Evolutionary conservation across 1,140 invertebrate genomes (phyloP).

Genomic region (Antheraea pernyi): DNA sequence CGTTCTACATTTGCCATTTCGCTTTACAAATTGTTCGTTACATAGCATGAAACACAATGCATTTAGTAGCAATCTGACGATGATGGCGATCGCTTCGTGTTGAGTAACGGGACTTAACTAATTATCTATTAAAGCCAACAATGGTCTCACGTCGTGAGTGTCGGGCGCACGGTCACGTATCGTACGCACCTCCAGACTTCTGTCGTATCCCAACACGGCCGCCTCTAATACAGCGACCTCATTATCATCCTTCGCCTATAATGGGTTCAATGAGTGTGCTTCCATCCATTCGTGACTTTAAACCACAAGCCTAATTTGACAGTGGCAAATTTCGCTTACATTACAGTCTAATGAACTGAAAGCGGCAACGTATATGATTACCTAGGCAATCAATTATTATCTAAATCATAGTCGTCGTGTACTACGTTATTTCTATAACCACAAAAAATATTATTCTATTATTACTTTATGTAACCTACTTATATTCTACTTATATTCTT

Average conservation of each 20-base stretch:
- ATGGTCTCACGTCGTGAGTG: constrained; percentile 63
- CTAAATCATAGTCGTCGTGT: too few relatives aligned
- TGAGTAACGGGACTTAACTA: constrained; percentile 68
- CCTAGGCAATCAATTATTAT: too few relatives aligned
- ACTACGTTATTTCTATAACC: too few relatives aligned
- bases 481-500: too few relatives aligned
- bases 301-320: neutral
- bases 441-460: too few relatives aligned
- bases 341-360: neutral
- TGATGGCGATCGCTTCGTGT: constrained; percentile 49
- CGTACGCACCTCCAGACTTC: neutral
- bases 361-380: neutral
- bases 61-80: constrained; percentile 40
- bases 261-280: neutral
- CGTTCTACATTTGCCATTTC: constrained; percentile 24
- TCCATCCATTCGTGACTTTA: neutral
- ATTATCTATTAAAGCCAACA: constrained; percentile 73
- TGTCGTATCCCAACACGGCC: constrained; percentile 15
- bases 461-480: too few relatives aligned
- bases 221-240: neutral
- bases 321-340: neutral
- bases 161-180: constrained; percentile 26
- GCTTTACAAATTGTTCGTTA: constrained; percentile 27
- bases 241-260: neutral
- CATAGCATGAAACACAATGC: constrained; percentile 28